These are phyloP conservation scores for Meles meles DNA, from an alignment of 2,113 vertebrate genomes.

Conservation along the genomic window DNA sequence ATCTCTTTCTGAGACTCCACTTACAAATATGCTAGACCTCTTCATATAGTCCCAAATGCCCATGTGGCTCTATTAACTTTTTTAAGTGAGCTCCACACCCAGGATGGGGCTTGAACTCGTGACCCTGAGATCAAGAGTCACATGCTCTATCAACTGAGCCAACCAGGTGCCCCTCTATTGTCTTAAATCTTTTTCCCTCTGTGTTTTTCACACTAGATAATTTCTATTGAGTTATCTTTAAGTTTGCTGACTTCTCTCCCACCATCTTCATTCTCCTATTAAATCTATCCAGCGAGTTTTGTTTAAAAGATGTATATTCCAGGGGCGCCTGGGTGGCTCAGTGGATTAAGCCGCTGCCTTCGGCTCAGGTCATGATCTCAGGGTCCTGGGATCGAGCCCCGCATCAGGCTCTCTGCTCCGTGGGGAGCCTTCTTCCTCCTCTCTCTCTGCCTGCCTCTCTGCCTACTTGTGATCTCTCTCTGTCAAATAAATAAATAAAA, in stretches of 20 bases:
- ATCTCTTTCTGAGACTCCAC: not conserved
- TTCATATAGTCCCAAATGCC: not conserved
- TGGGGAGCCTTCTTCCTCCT: too few relatives aligned
- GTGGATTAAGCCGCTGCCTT: too few relatives aligned
- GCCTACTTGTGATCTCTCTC: too few relatives aligned
- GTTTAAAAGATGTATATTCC: not conserved
- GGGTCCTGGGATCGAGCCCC: too few relatives aligned
- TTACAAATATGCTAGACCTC: not conserved
- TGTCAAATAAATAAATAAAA: too few relatives aligned
- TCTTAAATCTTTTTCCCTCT: not conserved
- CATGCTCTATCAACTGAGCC: not conserved
- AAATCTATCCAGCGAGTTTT: not conserved
- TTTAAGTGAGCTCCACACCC: not conserved
- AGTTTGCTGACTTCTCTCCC: not conserved
- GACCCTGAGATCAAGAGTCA: not conserved
- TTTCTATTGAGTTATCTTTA: not conserved
- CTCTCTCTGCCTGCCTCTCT: too few relatives aligned
- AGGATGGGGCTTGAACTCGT: not conserved
- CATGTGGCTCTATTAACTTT: not conserved
- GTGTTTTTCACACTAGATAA: not conserved
- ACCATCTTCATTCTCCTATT: not conserved
- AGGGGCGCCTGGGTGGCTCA: too few relatives aligned
- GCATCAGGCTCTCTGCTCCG: too few relatives aligned
- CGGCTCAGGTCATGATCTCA: too few relatives aligned
- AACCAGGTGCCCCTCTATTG: not conserved